Evolutionary conservation across 2,113 vertebrate genomes (phyloP), one percentile per base, ranked within the genome.

Genomic region (Rhabdornis inornatus): DNA sequence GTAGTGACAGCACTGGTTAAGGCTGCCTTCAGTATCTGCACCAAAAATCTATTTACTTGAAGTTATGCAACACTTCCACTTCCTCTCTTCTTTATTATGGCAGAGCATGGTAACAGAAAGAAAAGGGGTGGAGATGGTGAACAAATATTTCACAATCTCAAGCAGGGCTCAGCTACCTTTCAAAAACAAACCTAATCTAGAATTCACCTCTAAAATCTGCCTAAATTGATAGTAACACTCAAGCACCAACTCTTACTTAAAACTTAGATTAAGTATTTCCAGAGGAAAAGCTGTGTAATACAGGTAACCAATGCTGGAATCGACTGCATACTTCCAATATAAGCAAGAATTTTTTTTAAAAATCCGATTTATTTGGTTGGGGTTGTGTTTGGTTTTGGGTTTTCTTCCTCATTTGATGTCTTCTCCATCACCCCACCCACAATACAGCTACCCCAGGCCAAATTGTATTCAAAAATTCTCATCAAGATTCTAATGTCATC

Each of bases 11-110:
- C 68, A 42, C 52, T 24, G 44, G 33, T 50, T 92, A 83, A 82
- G 11, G 79, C 25, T 83, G 77, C 76, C 56, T 77, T 90, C 60
- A 39, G 31, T 61, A 88, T 61, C 80, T 81, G 23, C 56, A 78
- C 22, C 4, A 3, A 89, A 87, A 61, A 94, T 85, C 84, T 92
- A 44, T 84, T 92, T 79, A 74, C 83, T 86, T 56, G 16, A 95
- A 66, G 88, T 94, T 94, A 93, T 21, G 57, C 80, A 92, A 96
- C 65, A 68, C 60, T 40, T 83, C 45, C 64, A 35, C 39, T 95
- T 96, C 94, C 92, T 90, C 74, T 87, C 40, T 69, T 89, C 55
- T 76, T 91, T 53, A 59, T 57, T 80, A 40, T 8, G 20, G 25
- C 13, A 56, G 47, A 86, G 37, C 16, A 27, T 0, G 2, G 1